Evolutionary conservation across 1,140 invertebrate species (phyloP).

Genomic region (Steinernema khuongi): DNA sequence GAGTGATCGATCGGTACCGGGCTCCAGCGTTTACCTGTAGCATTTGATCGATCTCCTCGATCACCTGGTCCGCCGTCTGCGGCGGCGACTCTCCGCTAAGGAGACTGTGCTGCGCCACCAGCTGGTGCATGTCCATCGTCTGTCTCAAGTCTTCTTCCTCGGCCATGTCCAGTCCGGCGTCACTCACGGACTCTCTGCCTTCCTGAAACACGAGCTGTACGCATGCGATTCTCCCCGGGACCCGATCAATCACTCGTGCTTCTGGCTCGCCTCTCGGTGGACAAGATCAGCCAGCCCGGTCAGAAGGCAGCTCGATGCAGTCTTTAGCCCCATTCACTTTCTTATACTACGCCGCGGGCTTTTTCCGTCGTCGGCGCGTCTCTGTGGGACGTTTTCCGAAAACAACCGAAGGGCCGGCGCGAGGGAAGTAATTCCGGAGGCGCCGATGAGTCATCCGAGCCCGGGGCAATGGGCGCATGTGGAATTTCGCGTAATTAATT

Average conservation of each 20-base stretch:
- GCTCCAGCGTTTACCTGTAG: slow-evolving; percentile 43
- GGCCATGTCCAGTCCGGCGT: slow-evolving; percentile 17
- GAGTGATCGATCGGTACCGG: neutral
- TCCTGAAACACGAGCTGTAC: neutral
- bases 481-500: neutral
- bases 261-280: no score
- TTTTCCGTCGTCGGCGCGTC: no score
- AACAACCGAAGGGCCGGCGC: no score
- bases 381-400: no score
- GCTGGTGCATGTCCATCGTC: slow-evolving; percentile 47
- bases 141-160: slow-evolving; percentile 53
- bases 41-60: slow-evolving; percentile 58
- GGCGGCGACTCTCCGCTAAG: slow-evolving; percentile 43
- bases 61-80: slow-evolving; percentile 55
- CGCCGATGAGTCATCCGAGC: slow-evolving; percentile 20
- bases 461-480: neutral
- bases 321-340: no score
- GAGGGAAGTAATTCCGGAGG: slow-evolving; percentile 4
- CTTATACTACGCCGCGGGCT: no score
- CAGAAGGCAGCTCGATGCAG: no score
- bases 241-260: no score
- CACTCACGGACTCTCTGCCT: neutral
- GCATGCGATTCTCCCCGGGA: no score
- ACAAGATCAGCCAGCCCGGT: no score
- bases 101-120: slow-evolving; percentile 43